Evolutionary conservation across 2,113 vertebrate species (phyloP).

Genomic region (Istiophorus platypterus): DNA sequence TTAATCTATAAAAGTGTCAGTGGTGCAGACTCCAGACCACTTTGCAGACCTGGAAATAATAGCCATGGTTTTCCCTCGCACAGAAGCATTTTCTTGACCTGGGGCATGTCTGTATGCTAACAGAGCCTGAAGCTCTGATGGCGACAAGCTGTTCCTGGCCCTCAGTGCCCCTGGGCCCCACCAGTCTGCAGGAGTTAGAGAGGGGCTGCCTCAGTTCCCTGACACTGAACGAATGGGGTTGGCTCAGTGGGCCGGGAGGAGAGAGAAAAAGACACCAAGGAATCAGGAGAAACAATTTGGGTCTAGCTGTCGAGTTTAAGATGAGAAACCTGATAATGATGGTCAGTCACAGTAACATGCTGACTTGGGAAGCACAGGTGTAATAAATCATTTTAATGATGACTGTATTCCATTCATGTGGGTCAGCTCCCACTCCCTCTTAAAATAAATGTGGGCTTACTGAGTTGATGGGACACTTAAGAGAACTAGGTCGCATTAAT

Average conservation of each 20-base stretch:
- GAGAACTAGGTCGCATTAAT: too few relatives aligned
- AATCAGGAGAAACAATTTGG: not conserved
- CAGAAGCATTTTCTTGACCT: conserved; percentile 2
- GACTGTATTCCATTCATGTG: not conserved
- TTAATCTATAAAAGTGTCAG: too few relatives aligned
- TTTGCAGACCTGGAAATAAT: not conserved
- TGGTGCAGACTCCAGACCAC: too few relatives aligned
- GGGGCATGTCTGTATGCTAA: not conserved
- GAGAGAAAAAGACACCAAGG: not conserved
- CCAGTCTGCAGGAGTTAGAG: conserved; percentile 36
- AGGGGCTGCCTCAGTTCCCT: conserved; percentile 25
- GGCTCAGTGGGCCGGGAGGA: not conserved
- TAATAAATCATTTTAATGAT: not conserved
- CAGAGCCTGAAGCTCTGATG: conserved; percentile 5
- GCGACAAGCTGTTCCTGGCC: conserved; percentile 33
- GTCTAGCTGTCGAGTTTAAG: not conserved
- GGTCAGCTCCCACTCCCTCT: too few relatives aligned
- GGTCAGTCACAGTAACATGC: not conserved
- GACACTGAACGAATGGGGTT: conserved; percentile 67
- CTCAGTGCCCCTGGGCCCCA: too few relatives aligned
- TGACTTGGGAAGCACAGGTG: not conserved
- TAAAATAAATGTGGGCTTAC: too few relatives aligned
- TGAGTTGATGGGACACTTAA: too few relatives aligned
- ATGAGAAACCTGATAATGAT: not conserved
- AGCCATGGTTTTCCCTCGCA: not conserved